Percentiles rank a stretch among this genome's conserved stretches.
These are phyloP conservation scores for Podarcis cretensis DNA, from an alignment of 2,113 vertebrate species.

Conservation along the genomic window DNA sequence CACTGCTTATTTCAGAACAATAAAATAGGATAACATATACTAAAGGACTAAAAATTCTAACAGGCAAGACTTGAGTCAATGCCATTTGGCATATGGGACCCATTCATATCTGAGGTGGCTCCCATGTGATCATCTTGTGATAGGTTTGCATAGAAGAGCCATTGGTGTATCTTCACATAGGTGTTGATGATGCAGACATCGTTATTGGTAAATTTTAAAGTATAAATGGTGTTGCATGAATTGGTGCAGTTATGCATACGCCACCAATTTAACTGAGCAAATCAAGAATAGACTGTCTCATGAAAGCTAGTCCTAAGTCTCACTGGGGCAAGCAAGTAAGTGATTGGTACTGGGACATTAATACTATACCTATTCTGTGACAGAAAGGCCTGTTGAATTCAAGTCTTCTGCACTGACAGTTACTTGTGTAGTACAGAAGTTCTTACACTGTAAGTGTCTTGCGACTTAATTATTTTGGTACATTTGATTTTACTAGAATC, in stretches of 20 bases:
- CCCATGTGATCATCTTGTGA: neutral
- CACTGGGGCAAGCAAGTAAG: neutral
- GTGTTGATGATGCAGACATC: neutral
- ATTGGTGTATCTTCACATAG: neutral
- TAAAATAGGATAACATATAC: neutral
- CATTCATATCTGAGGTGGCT: neutral
- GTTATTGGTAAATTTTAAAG: neutral
- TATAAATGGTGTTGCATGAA: neutral
- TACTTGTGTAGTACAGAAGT: neutral
- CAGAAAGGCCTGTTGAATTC: neutral
- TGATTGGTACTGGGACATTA: neutral
- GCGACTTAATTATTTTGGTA: neutral
- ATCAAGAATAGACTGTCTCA: neutral
- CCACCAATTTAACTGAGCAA: neutral
- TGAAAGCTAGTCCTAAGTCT: neutral
- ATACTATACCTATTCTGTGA: neutral
- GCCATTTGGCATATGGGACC: neutral
- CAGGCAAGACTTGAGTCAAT: neutral
- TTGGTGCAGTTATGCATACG: neutral
- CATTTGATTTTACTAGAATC: neutral
- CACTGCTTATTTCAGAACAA: neutral
- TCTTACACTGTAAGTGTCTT: neutral
- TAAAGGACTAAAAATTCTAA: neutral
- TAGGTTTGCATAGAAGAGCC: neutral
- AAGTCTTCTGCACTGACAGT: neutral